Conservation (phyloP, 1,140 invertebrate species). For the Drosophila insularis region DNA sequence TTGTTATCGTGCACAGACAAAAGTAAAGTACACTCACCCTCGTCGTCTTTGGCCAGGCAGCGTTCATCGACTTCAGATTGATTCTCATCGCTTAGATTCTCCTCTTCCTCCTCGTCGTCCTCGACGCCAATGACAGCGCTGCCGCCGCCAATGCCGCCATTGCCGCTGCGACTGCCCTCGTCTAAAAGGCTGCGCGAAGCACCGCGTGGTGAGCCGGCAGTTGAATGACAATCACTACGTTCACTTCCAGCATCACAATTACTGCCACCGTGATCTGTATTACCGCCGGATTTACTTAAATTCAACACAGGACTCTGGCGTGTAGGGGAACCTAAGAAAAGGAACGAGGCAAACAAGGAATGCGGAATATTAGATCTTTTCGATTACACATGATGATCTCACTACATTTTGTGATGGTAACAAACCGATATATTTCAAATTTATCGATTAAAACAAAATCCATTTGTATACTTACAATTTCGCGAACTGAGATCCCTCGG, state of each 20-base stretch:
- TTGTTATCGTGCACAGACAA: constrained; percentile 22
- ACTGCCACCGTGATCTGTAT: constrained; percentile 83
- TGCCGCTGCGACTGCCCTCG: constrained; percentile 82
- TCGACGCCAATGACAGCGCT: constrained; percentile 84
- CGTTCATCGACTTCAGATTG: constrained; percentile 82
- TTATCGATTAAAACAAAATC: not conserved
- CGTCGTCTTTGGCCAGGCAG: constrained; percentile 91
- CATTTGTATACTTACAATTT: constrained; percentile 87
- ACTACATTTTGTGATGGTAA: no score
- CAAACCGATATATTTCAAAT: not conserved
- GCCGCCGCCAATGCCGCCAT: constrained; percentile 82
- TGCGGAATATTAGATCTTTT: not conserved
- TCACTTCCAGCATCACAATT: constrained; percentile 84
- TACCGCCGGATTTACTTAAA: constrained; percentile 91
- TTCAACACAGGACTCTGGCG: constrained; percentile 95
- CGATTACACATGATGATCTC: not conserved
- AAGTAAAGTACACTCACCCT: constrained; percentile 85
- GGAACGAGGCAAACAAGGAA: not conserved
- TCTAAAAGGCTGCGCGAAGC: constrained; percentile 60
- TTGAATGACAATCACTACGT: constrained; percentile 84
- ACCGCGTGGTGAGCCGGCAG: constrained; percentile 83
- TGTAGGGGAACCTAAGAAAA: constrained; percentile 88
- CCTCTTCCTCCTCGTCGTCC: constrained; percentile 88
- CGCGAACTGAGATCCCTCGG: constrained; percentile 91
- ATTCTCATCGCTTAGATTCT: constrained; percentile 94